Evolutionary conservation across 2,113 vertebrate genomes (phyloP).

Genomic region (Heliornis fulica): DNA sequence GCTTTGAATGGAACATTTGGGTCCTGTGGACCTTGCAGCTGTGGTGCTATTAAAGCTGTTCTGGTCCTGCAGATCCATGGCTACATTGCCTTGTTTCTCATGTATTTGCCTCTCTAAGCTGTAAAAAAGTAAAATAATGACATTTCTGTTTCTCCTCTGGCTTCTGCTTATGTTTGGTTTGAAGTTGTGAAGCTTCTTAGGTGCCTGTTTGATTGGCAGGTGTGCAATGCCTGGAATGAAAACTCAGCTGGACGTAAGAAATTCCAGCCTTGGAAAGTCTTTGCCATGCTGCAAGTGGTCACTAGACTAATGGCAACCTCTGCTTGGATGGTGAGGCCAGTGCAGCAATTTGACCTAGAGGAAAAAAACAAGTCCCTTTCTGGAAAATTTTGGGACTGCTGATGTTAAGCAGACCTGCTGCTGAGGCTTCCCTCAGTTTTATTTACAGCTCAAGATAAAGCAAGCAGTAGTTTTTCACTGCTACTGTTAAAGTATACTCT

Average conservation of each 20-base stretch:
- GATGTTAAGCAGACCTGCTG: not conserved
- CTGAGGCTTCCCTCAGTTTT: not conserved
- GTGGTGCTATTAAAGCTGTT: not conserved
- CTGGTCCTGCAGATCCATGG: not conserved
- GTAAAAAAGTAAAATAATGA: not conserved
- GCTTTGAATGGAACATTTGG: not conserved
- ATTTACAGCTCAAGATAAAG: constrained; percentile 39
- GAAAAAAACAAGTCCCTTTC: not conserved
- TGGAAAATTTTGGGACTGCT: not conserved
- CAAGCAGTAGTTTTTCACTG: not conserved
- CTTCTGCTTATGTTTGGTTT: not conserved
- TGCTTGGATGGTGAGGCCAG: not conserved
- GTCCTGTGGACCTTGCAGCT: not conserved
- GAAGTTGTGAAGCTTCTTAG: not conserved
- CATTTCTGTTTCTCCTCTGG: not conserved
- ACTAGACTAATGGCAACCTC: not conserved
- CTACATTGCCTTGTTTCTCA: not conserved
- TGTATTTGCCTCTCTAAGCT: not conserved
- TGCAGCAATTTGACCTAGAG: not conserved
- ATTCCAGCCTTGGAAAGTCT: not conserved
- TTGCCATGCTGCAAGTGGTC: not conserved
- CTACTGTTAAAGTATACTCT: not conserved
- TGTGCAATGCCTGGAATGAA: not conserved
- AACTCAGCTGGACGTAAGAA: not conserved
- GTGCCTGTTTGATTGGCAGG: not conserved